Evolutionary conservation across 2,888 invertebrate species (phyloP), one percentile per base, ranked within the genome.

Genomic region (Copidosoma aretas): DNA sequence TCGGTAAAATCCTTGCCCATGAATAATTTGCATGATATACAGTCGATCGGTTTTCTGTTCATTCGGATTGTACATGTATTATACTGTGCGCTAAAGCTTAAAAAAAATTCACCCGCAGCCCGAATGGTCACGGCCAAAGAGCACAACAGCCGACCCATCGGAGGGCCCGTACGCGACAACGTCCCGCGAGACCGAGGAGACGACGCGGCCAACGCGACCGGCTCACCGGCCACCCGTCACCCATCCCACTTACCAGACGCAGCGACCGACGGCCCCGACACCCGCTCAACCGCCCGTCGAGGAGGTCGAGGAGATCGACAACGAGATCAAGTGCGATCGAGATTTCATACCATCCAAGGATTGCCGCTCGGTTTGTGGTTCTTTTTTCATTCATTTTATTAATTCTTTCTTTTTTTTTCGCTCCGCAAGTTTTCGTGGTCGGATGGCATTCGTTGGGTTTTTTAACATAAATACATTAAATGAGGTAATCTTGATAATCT

Each of bases 41-140:
- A n/a, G n/a, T n/a, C n/a, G n/a, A n/a, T n/a, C n/a, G n/a, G n/a
- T n/a, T n/a, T n/a, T n/a, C n/a, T n/a, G n/a, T n/a, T n/a, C n/a
- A n/a, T n/a, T n/a, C n/a, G n/a, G n/a, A n/a, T n/a, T n/a, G n/a
- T n/a, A n/a, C n/a, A n/a, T n/a, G n/a, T n/a, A n/a, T n/a, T n/a
- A n/a, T n/a, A n/a, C n/a, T n/a, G n/a, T n/a, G n/a, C n/a, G n/a
- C n/a, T n/a, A n/a, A n/a, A n/a, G n/a, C n/a, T n/a, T n/a, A 53
- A 53, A n/a, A 53, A 58, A 46, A 46, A 10, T 73, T 68, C 78
- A 12, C 22, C 46, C 84, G 52, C 78, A 92, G 92, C 93, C 93
- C 75, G 92, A 93, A 80, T 93, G 93, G 93, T 91, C 91, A 56
- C 87, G 89, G 71, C 93, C 93, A 19, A 92, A 92, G 68, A 90